Evolutionary conservation across 2,797 vertebrate species (phyloP), one percentile per base, ranked within the genome.

Genomic region (Pseudochirops corinnae): DNA sequence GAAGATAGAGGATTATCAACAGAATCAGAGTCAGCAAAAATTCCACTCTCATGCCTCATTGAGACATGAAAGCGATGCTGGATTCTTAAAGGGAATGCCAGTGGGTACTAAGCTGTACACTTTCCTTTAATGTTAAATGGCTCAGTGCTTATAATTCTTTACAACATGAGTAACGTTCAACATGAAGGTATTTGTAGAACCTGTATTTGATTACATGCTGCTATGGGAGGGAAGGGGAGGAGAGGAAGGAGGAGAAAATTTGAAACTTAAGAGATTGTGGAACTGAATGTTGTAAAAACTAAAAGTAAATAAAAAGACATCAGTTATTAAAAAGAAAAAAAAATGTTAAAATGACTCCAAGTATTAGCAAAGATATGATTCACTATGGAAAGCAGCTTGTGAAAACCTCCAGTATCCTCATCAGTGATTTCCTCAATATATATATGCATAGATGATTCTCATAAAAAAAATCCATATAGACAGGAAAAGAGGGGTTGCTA

Each of bases 1-100:
- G 55, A 55, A 95, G 91, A 60, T 53, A 91, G 91, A 91, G 87
- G 21, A 87, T 26, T 92, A 50, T 3, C 31, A 93, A 92, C 1
- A 55, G 60, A 53, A 91, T 31, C 53, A 52, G n/a, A 90, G 52
- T 53, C 16, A 91, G 90, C 53, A 29, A 53, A 31, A 91, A 14
- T 91, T n/a, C 52, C 33, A 21, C 39, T 87, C 39, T 82, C 9
- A 1, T 87, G 7, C 67, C 67, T 82, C 67, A 82, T 9, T 82
- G 67, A 82, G n/a, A 26, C 21, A 26, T 82, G 74, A 3, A 50
- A 26, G 10, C 26, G 74, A 87, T 87, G 39, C 21, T 50, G 74
- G 7, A 10, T 26, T 50, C 39, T 82, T 26, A 87, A 87, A 87
- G 74, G 39, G 9, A 82, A 87, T 87, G 21, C 74, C 21, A 3